Conservation (phyloP, 2,113 vertebrate species). For the Dipodomys spectabilis region DNA sequence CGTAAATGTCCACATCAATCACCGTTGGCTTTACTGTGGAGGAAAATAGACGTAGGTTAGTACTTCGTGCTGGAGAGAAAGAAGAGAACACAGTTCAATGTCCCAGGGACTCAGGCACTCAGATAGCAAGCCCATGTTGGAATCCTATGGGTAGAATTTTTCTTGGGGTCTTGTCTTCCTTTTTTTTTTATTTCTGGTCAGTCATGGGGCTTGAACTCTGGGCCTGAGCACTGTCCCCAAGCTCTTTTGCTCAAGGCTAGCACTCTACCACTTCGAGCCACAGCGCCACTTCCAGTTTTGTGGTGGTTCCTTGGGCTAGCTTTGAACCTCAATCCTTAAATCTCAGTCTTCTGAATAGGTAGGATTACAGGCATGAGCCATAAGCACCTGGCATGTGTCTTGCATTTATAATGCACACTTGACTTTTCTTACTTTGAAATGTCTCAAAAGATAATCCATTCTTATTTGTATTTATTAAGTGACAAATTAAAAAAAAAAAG, state of each 20-base stretch:
- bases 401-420: neutral
- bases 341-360: too few species aligned
- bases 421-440: neutral
- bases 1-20: conserved; percentile 96
- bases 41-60: conserved; percentile 64
- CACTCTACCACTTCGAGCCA: too few species aligned
- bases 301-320: too few species aligned
- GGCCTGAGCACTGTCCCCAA: too few species aligned
- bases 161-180: neutral
- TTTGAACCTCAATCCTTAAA: too few species aligned
- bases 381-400: neutral
- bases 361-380: too few species aligned
- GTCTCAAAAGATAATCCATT: neutral
- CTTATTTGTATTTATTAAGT: neutral
- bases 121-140: fast-evolving
- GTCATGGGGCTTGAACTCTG: too few species aligned
- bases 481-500: neutral
- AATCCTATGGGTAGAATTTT: neutral
- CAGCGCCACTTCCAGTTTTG: too few species aligned
- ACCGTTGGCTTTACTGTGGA: conserved; percentile 94
- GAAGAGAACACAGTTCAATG: conserved; percentile 18
- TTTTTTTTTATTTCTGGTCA: neutral
- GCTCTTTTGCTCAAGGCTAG: too few species aligned
- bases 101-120: neutral
- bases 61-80: neutral